A percentile compares a stretch with the other conserved stretches of the same genome.
Evolutionary conservation across 2,797 vertebrate species (phyloP).

Genomic region (Clarias fuscus): DNA sequence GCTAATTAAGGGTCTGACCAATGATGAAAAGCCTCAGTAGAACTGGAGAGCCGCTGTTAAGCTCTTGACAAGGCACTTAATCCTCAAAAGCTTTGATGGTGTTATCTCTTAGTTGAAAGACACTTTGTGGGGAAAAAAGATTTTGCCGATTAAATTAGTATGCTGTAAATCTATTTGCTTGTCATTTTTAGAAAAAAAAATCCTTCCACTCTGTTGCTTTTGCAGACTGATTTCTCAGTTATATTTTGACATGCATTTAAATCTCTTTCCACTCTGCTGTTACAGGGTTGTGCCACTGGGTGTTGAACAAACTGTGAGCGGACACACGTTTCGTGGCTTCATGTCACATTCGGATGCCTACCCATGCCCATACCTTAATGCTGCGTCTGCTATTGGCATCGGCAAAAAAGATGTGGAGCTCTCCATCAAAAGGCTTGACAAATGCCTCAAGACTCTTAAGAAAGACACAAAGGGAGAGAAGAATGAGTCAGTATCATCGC

Average conservation of each 20-base stretch:
- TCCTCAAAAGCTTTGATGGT: not conserved
- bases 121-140: not conserved
- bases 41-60: not conserved
- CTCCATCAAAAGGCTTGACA: constrained; percentile 91
- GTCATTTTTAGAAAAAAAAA: not conserved
- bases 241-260: constrained; percentile 1
- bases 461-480: constrained; percentile 67
- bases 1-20: not conserved
- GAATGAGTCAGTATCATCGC: constrained; percentile 21
- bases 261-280: not conserved
- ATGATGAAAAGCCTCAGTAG: not conserved
- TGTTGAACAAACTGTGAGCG: constrained; percentile 82
- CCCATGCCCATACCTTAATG: constrained; percentile 92
- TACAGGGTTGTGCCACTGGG: constrained; percentile 88
- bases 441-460: constrained; percentile 82
- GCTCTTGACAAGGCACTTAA: not conserved
- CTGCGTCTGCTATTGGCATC: constrained; percentile 92
- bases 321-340: constrained; percentile 90
- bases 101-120: not conserved
- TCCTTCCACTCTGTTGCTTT: not conserved
- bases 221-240: not conserved
- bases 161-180: not conserved
- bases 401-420: constrained; percentile 84
- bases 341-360: constrained; percentile 90
- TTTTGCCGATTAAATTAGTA: not conserved